phyloP scores from a whole-genome alignment of 2,888 invertebrate species.

The Caenorhabditis doughertyi region DNA sequence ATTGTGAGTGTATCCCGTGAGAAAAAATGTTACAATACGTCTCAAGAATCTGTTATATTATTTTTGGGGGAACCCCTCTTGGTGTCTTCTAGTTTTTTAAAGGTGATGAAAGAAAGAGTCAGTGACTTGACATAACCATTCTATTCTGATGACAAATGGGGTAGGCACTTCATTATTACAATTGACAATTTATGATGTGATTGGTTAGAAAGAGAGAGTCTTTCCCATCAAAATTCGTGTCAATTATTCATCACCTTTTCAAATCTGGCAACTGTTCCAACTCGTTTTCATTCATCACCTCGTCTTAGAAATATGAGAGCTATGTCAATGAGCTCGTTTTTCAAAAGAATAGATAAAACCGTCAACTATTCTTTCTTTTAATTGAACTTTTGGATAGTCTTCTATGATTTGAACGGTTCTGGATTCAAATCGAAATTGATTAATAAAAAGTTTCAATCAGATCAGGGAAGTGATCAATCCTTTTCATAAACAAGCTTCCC shows the following conservation, averaged over 20 bases:
- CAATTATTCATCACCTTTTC: conserved; percentile 44
- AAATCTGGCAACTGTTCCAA: conserved; percentile 27
- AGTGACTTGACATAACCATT: conserved; percentile 9
- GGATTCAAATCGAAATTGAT: neutral
- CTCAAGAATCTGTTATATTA: conserved; percentile 21
- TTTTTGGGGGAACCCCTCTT: conserved; percentile 32
- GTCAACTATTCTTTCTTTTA: neutral
- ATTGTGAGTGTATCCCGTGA: conserved; percentile 57
- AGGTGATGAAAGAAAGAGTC: neutral
- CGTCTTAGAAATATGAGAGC: conserved; percentile 3
- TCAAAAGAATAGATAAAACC: neutral
- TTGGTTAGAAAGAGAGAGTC: neutral
- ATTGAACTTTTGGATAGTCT: too few species aligned
- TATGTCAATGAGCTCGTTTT: neutral
- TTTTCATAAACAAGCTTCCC: conserved; percentile 49
- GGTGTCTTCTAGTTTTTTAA: neutral
- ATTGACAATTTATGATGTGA: conserved; percentile 44
- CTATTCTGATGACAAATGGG: conserved; percentile 20
- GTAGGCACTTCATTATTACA: conserved; percentile 37
- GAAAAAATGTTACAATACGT: conserved; percentile 59
- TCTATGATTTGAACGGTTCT: neutral
- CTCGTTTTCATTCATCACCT: neutral
- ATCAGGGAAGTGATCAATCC: conserved; percentile 53
- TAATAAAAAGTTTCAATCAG: conserved; percentile 28
- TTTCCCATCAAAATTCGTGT: conserved; percentile 17